phyloP scores from a whole-genome alignment of 2,888 invertebrate genomes.

The Lasiommata megera region DNA sequence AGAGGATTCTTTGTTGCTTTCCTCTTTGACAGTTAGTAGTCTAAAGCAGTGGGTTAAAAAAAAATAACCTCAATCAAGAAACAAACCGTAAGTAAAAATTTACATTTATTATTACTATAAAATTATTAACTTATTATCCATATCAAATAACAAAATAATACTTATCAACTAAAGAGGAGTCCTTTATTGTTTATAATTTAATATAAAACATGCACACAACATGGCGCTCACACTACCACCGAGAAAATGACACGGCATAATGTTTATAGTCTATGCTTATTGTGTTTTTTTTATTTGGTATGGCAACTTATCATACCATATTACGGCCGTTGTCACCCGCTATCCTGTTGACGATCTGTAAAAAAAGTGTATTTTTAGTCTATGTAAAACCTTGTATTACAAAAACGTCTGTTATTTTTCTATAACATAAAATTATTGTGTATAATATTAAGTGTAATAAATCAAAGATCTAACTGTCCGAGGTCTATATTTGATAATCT shows the following conservation, averaged over 20 bases:
- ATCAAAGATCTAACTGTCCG: no score
- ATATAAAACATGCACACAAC: constrained; percentile 29
- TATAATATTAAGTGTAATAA: no score
- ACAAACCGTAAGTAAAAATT: constrained; percentile 12
- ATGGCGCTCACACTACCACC: constrained; percentile 37
- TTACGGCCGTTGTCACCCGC: constrained; percentile 91
- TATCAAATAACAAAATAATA: constrained; percentile 28
- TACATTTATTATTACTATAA: constrained; percentile 20
- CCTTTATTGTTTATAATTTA: constrained; percentile 20
- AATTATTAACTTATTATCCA: constrained; percentile 7
- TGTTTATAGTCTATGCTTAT: constrained; percentile 39
- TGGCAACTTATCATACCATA: constrained; percentile 85
- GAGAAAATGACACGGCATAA: constrained; percentile 39
- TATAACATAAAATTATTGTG: no score
- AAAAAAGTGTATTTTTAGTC: constrained; percentile 41
- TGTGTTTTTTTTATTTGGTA: constrained; percentile 36
- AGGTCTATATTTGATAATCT: no score
- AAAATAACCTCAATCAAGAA: background rate
- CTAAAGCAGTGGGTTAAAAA: background rate
- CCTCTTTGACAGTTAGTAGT: no score
- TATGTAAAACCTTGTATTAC: no score
- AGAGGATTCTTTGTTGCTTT: no score
- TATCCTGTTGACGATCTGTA: constrained; percentile 88
- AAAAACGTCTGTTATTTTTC: no score
- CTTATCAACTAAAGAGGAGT: constrained; percentile 23